Base-by-base conservation (phyloP, 2,797 vertebrate species). In the Gallinago nigripennis region DNA sequence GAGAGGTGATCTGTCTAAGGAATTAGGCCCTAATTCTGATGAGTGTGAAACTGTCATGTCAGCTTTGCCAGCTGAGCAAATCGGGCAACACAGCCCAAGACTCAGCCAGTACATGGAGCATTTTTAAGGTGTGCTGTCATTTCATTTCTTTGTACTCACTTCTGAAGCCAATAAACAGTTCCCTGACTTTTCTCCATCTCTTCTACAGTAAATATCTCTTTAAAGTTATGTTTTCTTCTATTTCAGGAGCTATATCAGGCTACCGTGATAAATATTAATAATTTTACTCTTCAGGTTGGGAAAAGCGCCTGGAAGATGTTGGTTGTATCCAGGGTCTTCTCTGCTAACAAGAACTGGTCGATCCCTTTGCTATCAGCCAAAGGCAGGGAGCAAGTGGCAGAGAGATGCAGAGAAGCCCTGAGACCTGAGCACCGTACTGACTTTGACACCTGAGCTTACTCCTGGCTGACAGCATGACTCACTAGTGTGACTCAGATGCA, bases 41-140 rank as follows among this genome's bases (percentile, higher is more conserved):
- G 33, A 86, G 24, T 86, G 33, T 91, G 87, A 78, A 92, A 64
- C 82, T 94, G 85, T 95, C 89, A 70, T 25, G 82, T 95, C 82
- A 92, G 57, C 61, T 96, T 91, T 94, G 85, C 76, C 76, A 90
- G 69, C 6, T 91, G 94, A 95, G 50, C 76, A 92, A 83, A 91
- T 82, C 3, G 4, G 84, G 54, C 45, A 85, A 33, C 48, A 23
- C 35, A 75, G 60, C 72, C 53, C 16, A 46, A 81, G 57, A 61
- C 37, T 82, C 48, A 75, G 53, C 9, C 68, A 87, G 54, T 18
- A 53, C 20, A 65, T 23, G 41, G 83, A 83, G 11, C 6, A 18
- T 19, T 78, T 90, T 93, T 57, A 83, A 90, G 28, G 72, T 65
- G 37, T 69, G 37, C 46, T 83, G 25, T 61, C 20, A 16, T 92